Evolutionary conservation across 2,888 invertebrate genomes (phyloP), one percentile per base, ranked within the genome.

Genomic region (Formica aserva): DNA sequence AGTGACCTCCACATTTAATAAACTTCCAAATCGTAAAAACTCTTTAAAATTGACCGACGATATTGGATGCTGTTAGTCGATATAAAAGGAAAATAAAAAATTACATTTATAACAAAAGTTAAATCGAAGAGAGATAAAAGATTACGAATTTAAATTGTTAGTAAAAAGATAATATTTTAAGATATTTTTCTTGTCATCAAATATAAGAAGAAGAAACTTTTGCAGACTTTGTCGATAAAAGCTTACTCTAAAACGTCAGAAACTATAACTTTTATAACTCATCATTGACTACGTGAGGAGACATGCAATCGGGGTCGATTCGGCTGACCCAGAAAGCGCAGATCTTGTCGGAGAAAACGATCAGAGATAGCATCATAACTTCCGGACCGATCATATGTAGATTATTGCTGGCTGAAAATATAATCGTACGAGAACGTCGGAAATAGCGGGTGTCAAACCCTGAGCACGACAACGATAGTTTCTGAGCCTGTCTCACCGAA

Each of bases 251-350:
- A 65, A 52, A 82, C 26, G 65, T 67, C 82, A 45, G 26, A 52
- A n/a, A 22, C n/a, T 52, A 13, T 55, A 77, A 26, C 6, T 26
- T n/a, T 38, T 5, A 52, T 15, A 76, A 13, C 26, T 45, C 35
- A 65, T 66, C 76, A 65, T 45, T 57, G 35, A 65, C 76, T 65
- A 52, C 8, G 29, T 65, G n/a, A 77, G 52, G 6, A 26, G 78
- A 57, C 78, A 86, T 78, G 57, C 88, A 76, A 77, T 41, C 52
- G 29, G 29, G 29, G 13, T 52, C 71, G 63, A 69, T 57, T 9
- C n/a, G 35, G 29, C 62, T 77, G 86, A 87, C 78, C 81, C 57
- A 87, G 83, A 85, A 84, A 82, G 55, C 71, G 74, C 65, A n/a
- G 41, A 57, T 67, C 55, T 77, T 62, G 38, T 29, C 29, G 77